Percentiles rank a stretch among this genome's conserved stretches.
Conservation (phyloP, 2,797 vertebrate species). For the Epinephelus awoara region DNA sequence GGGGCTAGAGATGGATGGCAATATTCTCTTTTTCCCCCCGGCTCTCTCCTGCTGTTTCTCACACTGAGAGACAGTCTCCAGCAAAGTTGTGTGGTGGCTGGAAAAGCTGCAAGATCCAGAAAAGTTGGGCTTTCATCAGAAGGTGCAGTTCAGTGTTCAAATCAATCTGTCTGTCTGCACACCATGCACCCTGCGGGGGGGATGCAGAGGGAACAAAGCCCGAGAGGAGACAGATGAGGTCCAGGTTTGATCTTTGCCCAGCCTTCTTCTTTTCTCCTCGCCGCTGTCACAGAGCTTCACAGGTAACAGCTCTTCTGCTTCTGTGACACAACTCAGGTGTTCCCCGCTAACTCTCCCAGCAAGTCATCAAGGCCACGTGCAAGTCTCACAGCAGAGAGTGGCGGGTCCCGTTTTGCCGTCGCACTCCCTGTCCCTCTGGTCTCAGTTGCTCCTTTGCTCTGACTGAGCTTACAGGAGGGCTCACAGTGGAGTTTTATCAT, state of each 20-base stretch:
- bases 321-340: conserved; percentile 46
- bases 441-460: conserved; percentile 73
- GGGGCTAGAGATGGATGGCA: conserved; percentile 68
- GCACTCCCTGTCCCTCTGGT: conserved; percentile 62
- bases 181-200: conserved; percentile 39
- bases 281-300: conserved; percentile 38
- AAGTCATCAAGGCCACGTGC: conserved; percentile 63
- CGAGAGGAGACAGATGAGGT: conserved; percentile 59
- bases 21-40: conserved; percentile 44
- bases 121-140: conserved; percentile 50
- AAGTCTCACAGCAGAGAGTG: conserved; percentile 50
- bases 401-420: conserved; percentile 56
- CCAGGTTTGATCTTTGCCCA: conserved; percentile 66
- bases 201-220: conserved; percentile 50
- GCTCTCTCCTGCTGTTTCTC: conserved; percentile 66
- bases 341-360: conserved; percentile 47
- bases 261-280: conserved; percentile 50
- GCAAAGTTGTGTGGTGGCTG: conserved; percentile 32
- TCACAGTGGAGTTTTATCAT: conserved; percentile 85
- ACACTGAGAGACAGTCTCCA: conserved; percentile 58
- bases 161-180: conserved; percentile 53
- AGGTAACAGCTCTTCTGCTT: conserved; percentile 37
- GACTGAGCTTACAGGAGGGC: conserved; percentile 83
- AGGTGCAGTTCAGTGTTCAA: conserved; percentile 52
- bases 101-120: conserved; percentile 49